Conservation (phyloP, 2,113 vertebrate species). For the Myxocyprinus asiaticus region DNA sequence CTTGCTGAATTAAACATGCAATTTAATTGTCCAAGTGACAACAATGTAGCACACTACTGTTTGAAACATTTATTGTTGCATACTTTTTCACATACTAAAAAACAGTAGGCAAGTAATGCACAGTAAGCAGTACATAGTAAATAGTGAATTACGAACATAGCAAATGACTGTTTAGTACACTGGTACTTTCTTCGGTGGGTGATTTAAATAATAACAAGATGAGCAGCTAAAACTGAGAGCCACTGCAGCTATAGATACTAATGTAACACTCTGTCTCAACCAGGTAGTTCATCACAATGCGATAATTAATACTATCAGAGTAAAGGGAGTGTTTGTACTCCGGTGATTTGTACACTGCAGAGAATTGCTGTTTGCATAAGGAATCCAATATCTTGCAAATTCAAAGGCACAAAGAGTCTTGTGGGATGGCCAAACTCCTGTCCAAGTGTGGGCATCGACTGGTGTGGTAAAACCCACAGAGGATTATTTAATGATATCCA, state of each 20-base stretch:
- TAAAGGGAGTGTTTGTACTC: not conserved
- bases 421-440: not conserved
- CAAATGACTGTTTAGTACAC: no score
- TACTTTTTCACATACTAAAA: no score
- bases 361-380: constrained; percentile 13
- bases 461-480: not conserved
- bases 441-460: not conserved
- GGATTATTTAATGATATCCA: not conserved
- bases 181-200: no score
- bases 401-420: not conserved
- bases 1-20: no score
- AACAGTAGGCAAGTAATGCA: no score
- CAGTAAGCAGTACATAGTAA: no score
- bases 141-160: no score
- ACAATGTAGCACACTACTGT: no score
- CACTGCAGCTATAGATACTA: not conserved
- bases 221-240: not conserved
- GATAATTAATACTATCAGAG: constrained; percentile 19
- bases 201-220: no score
- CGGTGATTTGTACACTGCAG: not conserved
- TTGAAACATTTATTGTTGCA: no score
- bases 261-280: not conserved
- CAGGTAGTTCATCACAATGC: constrained; percentile 2
- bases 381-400: constrained; percentile 12
- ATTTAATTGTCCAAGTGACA: no score